These are phyloP conservation scores for Sander vitreus DNA, from an alignment of 2,113 vertebrate species.

Conservation along the genomic window DNA sequence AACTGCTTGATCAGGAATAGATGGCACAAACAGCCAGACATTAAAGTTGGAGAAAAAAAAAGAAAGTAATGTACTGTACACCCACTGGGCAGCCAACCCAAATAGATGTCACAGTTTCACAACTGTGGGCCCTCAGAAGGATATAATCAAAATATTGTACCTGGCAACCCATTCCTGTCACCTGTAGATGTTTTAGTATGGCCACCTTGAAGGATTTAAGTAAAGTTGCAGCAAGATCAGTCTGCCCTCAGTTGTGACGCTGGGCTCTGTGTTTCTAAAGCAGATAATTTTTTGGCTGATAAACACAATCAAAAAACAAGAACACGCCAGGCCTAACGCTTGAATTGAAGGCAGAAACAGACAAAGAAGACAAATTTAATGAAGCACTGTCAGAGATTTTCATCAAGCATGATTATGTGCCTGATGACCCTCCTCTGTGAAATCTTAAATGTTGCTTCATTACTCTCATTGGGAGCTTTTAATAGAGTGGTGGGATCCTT, in stretches of 20 bases:
- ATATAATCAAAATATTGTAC: slow-evolving; percentile 10
- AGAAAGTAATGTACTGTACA: slow-evolving; percentile 12
- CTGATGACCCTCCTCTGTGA: slow-evolving; percentile 7
- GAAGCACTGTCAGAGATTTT: slow-evolving; percentile 26
- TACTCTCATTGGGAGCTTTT: slow-evolving; percentile 4
- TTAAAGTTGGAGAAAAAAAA: slow-evolving; percentile 46
- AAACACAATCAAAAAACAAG: slow-evolving; percentile 8
- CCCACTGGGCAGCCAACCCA: background rate
- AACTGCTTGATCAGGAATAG: slow-evolving; percentile 71
- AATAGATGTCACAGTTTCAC: no score
- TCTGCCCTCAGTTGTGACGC: slow-evolving; percentile 8
- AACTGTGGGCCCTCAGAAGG: no score
- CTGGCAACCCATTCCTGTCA: slow-evolving; percentile 42
- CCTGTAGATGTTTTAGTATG: slow-evolving; percentile 45
- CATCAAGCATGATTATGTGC: slow-evolving; percentile 16
- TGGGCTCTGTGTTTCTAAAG: slow-evolving; percentile 19
- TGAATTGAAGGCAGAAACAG: background rate
- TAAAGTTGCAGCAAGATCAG: slow-evolving; percentile 33
- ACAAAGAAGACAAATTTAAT: slow-evolving; percentile 19
- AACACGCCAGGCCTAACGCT: background rate
- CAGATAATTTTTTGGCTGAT: slow-evolving; percentile 5
- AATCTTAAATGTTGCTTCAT: background rate
- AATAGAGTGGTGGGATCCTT: slow-evolving; percentile 5
- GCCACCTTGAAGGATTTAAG: slow-evolving; percentile 28
- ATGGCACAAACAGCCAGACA: slow-evolving; percentile 45